These are phyloP conservation scores for Aythya baeri DNA, from an alignment of 2,113 vertebrate species.

Conservation along the genomic window DNA sequence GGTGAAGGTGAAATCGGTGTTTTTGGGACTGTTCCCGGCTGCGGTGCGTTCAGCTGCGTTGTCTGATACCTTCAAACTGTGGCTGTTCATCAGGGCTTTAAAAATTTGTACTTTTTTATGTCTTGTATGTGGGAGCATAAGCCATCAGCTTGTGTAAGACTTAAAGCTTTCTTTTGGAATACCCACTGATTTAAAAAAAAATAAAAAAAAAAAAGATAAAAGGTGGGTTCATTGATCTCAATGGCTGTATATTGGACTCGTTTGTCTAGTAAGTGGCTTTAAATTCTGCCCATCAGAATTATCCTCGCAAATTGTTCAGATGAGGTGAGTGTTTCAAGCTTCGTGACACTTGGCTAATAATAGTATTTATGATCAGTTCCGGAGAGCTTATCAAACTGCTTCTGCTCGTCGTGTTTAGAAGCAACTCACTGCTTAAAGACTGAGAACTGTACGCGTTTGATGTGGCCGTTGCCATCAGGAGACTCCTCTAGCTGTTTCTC, in stretches of 20 bases:
- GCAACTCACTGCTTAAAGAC: not conserved
- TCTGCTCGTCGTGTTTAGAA: not conserved
- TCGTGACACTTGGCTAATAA: not conserved
- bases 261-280: not conserved
- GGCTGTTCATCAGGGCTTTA: slow-evolving; percentile 46
- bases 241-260: not conserved
- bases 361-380: not conserved
- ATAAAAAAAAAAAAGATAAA: not conserved
- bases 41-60: not conserved
- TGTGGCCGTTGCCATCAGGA: accelerated
- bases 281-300: not conserved
- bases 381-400: not conserved
- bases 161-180: not conserved
- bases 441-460: not conserved
- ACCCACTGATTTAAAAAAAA: not conserved
- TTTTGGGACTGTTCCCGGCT: not conserved
- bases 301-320: not conserved
- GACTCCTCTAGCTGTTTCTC: not conserved
- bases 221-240: not conserved
- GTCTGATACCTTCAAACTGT: slow-evolving; percentile 13
- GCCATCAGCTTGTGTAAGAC: slow-evolving; percentile 46
- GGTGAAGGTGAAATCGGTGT: slow-evolving; percentile 15
- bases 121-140: slow-evolving; percentile 5
- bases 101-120: not conserved
- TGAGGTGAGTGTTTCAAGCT: not conserved